Conservation (phyloP, 2,113 vertebrate species). For the Dendropsophus ebraccatus region DNA sequence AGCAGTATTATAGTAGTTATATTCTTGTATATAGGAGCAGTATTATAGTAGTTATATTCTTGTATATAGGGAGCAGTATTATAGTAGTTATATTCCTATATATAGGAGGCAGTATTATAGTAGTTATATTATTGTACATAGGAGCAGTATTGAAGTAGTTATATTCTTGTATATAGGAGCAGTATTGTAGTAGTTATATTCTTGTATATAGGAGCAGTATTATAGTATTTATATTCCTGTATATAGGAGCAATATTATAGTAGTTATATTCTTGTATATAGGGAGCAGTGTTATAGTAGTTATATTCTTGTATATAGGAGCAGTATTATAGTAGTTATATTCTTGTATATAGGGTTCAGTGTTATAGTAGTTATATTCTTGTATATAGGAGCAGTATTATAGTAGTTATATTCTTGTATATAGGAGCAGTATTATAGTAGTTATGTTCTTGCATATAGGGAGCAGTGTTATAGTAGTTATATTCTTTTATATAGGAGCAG, state of each 20-base stretch:
- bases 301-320: background rate
- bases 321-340: background rate
- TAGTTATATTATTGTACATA: background rate
- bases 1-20: background rate
- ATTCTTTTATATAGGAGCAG: background rate
- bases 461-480: background rate
- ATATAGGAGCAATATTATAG: background rate
- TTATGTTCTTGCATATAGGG: background rate
- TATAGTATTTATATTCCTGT: background rate
- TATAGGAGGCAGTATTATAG: background rate
- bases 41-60: background rate
- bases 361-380: background rate
- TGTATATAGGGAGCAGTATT: background rate
- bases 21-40: background rate
- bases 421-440: background rate
- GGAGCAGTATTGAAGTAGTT: background rate
- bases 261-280: background rate
- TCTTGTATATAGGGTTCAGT: background rate
- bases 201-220: background rate
- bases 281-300: background rate
- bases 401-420: background rate
- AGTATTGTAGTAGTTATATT: constrained; percentile 5
- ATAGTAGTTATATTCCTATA: background rate
- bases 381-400: background rate
- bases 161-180: background rate